Evolutionary conservation across 2,888 invertebrate species (phyloP).

Genomic region (Cremastobaeus sp.): DNA sequence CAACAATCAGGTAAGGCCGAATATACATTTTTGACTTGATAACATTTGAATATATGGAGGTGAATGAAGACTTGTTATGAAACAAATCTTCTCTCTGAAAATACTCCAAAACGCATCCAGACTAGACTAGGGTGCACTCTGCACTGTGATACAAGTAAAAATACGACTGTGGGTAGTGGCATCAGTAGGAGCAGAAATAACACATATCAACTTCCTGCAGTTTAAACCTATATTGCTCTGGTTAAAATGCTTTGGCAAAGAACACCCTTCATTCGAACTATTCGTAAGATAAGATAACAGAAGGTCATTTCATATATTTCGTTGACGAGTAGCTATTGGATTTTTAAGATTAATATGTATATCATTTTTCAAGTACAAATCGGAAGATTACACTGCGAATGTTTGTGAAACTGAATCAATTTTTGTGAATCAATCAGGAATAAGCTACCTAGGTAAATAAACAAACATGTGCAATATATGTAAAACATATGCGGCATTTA

Average conservation of each 20-base stretch:
- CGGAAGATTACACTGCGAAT: no score
- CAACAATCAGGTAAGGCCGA: no score
- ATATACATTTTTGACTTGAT: no score
- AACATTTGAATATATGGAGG: constrained; percentile 1
- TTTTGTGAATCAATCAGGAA: no score
- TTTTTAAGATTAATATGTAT: constrained; percentile 24
- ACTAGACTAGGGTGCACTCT: constrained; percentile 33
- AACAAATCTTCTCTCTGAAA: constrained; percentile 41
- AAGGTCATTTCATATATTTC: constrained; percentile 28
- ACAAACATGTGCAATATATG: no score
- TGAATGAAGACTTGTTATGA: constrained; percentile 2
- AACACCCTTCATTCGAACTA: constrained; percentile 41
- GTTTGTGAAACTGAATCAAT: no score
- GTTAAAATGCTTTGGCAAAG: constrained; percentile 37
- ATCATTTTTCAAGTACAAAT: no score
- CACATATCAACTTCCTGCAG: constrained; percentile 45
- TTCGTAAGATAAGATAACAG: constrained; percentile 39
- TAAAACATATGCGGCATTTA: no score
- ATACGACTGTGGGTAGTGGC: constrained; percentile 33
- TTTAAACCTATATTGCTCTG: constrained; percentile 24
- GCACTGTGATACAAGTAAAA: constrained; percentile 40
- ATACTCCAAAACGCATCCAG: constrained; percentile 38
- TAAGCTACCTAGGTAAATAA: no score
- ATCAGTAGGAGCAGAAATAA: constrained; percentile 35
- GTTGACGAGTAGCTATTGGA: constrained; percentile 22